Percentiles rank a stretch among this genome's conserved stretches.
Evolutionary conservation across 2,797 vertebrate genomes (phyloP).

Genomic region (Botia kubotai): DNA sequence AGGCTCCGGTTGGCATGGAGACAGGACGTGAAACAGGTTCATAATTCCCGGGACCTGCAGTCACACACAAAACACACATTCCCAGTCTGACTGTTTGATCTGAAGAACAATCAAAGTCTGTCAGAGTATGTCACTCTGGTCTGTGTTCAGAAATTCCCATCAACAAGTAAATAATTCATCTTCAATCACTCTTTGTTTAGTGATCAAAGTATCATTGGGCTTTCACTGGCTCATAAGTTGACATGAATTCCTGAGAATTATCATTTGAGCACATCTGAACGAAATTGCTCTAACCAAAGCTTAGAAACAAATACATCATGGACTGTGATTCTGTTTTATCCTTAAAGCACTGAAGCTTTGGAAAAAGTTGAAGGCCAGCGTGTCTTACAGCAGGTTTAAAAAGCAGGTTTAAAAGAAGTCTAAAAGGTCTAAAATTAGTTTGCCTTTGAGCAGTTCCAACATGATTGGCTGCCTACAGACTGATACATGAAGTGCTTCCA

Average conservation of each 20-base stretch:
- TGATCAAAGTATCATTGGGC: not conserved
- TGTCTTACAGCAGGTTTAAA: not conserved
- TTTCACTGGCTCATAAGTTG: not conserved
- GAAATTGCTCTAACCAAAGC: slow-evolving; percentile 19
- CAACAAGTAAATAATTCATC: slow-evolving; percentile 23
- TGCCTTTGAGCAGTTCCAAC: not conserved
- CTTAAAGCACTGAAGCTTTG: not conserved
- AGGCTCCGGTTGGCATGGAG: slow-evolving; percentile 30
- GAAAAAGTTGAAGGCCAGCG: not conserved
- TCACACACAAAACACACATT: slow-evolving; percentile 37
- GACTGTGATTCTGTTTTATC: not conserved
- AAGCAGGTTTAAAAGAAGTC: slow-evolving; percentile 23
- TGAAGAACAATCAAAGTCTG: slow-evolving; percentile 7
- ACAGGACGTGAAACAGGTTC: slow-evolving; percentile 19
- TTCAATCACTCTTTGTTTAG: not conserved
- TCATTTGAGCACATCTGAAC: slow-evolving; percentile 9
- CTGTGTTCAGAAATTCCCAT: slow-evolving; percentile 26
- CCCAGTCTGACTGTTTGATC: slow-evolving; percentile 11
- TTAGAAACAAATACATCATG: slow-evolving; percentile 3
- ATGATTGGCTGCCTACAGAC: not conserved
- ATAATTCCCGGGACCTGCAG: slow-evolving; percentile 39
- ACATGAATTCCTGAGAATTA: not conserved
- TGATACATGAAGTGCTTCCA: not conserved
- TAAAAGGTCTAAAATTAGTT: not conserved
- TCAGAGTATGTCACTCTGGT: not conserved